phyloP scores from a whole-genome alignment of 2,797 vertebrate species.

The Fringilla coelebs region DNA sequence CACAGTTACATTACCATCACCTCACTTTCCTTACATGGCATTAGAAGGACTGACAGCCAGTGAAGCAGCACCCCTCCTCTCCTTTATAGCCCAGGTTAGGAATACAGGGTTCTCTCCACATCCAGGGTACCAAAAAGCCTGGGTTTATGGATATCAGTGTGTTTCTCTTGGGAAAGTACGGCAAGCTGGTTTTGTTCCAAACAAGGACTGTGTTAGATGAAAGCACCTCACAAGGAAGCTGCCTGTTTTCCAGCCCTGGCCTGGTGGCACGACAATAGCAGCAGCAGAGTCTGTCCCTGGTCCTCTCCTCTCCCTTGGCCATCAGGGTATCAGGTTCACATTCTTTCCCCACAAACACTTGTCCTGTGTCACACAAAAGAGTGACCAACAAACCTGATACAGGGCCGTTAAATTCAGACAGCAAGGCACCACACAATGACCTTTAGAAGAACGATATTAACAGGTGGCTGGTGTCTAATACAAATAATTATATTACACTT shows the following conservation, averaged over 20 bases:
- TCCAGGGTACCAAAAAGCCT: background rate
- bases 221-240: background rate
- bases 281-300: background rate
- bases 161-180: background rate
- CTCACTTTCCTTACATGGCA: background rate
- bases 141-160: background rate
- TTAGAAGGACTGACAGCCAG: background rate
- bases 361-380: constrained; percentile 67
- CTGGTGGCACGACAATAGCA: background rate
- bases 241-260: background rate
- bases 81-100: background rate
- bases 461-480: constrained; percentile 83
- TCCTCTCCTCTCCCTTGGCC: background rate
- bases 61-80: background rate
- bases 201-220: background rate
- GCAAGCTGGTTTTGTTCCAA: background rate
- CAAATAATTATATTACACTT: constrained; percentile 83
- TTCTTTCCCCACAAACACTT: constrained; percentile 73
- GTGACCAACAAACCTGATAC: constrained; percentile 73
- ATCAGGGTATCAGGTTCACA: constrained; percentile 49
- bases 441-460: constrained; percentile 85
- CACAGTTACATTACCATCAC: background rate
- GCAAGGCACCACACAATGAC: constrained; percentile 78
- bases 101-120: background rate
- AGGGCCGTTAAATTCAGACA: constrained; percentile 71